Conservation (phyloP, 1,140 invertebrate species). For the Anastrepha obliqua region DNA sequence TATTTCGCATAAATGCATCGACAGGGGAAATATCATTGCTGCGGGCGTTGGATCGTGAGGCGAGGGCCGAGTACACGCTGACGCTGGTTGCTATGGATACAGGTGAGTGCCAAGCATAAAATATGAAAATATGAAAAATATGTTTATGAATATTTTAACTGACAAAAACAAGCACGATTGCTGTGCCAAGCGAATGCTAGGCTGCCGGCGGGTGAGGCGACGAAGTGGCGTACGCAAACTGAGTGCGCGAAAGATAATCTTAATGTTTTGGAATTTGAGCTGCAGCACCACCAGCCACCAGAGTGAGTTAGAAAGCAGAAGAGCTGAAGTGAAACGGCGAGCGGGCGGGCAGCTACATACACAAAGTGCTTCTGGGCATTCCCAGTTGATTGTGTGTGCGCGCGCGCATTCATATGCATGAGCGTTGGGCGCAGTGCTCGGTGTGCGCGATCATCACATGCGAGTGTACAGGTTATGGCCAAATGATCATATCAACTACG, state of each 20-base stretch:
- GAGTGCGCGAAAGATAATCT: constrained; percentile 42
- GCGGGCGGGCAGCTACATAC: constrained; percentile 46
- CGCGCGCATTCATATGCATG: constrained; percentile 6
- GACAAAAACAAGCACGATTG: not conserved
- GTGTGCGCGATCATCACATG: constrained; percentile 18
- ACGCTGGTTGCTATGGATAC: constrained; percentile 94
- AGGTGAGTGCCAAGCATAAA: constrained; percentile 78
- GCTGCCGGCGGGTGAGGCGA: too few relatives aligned
- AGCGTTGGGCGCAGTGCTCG: not conserved
- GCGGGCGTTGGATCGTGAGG: constrained; percentile 88
- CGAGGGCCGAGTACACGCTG: constrained; percentile 86
- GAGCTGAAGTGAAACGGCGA: not conserved
- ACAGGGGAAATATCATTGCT: constrained; percentile 90
- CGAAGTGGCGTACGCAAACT: not conserved
- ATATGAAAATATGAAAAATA: constrained; percentile 34
- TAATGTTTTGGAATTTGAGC: constrained; percentile 49
- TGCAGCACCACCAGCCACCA: not conserved
- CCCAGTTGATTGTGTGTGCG: constrained; percentile 4
- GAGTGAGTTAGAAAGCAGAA: not conserved
- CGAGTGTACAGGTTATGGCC: constrained; percentile 33
- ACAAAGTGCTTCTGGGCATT: constrained; percentile 55
- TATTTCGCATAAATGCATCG: constrained; percentile 91
- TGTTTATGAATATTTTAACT: constrained; percentile 16
- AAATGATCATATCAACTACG: constrained; percentile 49
- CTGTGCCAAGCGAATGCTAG: not conserved